Percentiles rank a stretch among this genome's conserved stretches.
Conservation (phyloP, 1,140 invertebrate species). For the Panagrolaimus sp. region DNA sequence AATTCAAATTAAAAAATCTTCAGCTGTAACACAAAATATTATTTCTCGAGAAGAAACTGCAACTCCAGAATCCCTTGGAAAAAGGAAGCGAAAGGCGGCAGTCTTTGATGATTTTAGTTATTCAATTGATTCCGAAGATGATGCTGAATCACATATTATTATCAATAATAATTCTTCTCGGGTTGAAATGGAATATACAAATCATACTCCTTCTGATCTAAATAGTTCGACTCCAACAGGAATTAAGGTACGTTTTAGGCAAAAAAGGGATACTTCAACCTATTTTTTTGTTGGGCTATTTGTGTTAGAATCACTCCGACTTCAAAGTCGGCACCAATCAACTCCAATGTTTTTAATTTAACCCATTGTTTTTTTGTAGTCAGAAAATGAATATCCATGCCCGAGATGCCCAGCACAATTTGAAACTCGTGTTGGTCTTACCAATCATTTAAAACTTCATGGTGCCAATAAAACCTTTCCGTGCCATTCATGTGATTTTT, state of each 20-base stretch:
- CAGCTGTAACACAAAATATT: background rate
- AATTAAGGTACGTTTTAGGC: no score
- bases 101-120: conserved; percentile 1
- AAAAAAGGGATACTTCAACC: no score
- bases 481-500: conserved; percentile 38
- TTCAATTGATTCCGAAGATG: background rate
- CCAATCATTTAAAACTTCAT: conserved; percentile 42
- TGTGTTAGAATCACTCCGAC: background rate
- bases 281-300: no score
- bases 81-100: background rate
- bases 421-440: conserved; percentile 42
- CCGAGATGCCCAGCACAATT: conserved; percentile 33
- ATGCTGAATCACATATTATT: background rate
- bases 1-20: no score
- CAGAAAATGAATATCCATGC: conserved; percentile 28
- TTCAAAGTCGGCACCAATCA: background rate
- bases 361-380: background rate
- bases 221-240: no score
- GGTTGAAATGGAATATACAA: background rate
- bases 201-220: no score
- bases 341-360: background rate
- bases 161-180: background rate
- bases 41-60: background rate
- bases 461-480: conserved; percentile 28
- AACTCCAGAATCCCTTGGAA: background rate